These are phyloP conservation scores for Chloropsis hardwickii DNA, from an alignment of 2,113 vertebrate genomes.

Conservation along the genomic window DNA sequence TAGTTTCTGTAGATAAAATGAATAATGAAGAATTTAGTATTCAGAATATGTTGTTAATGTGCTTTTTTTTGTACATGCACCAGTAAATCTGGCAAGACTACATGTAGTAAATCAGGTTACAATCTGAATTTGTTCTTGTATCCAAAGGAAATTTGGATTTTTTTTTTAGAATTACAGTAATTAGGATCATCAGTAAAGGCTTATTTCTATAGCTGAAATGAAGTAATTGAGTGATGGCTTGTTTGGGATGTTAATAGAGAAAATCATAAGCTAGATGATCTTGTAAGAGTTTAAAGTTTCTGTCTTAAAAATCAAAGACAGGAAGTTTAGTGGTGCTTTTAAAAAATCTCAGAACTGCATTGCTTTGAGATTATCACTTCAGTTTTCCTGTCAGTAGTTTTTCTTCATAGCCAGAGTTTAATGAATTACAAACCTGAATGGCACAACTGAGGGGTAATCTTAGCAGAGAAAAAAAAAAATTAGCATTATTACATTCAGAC, in stretches of 20 bases:
- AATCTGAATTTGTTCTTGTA: background rate
- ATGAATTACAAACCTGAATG: background rate
- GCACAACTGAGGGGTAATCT: background rate
- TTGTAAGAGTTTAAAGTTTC: background rate
- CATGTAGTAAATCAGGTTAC: background rate
- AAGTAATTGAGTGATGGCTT: background rate
- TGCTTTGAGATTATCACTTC: background rate
- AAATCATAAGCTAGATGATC: background rate
- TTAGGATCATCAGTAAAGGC: background rate
- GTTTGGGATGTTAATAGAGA: background rate
- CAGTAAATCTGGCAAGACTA: background rate
- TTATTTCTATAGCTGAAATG: background rate
- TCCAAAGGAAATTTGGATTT: background rate
- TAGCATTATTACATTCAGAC: background rate
- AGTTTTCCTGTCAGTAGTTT: background rate
- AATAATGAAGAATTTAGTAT: background rate
- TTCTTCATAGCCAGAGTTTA: background rate
- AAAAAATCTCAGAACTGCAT: background rate
- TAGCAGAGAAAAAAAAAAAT: background rate
- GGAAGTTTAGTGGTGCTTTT: background rate
- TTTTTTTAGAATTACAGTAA: background rate
- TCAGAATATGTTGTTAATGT: background rate
- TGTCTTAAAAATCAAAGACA: background rate
- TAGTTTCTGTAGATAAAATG: background rate
- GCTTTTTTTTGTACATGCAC: background rate